These are phyloP conservation scores for Coracopsis vasa DNA, from an alignment of 2,113 vertebrate species.

Conservation along the genomic window DNA sequence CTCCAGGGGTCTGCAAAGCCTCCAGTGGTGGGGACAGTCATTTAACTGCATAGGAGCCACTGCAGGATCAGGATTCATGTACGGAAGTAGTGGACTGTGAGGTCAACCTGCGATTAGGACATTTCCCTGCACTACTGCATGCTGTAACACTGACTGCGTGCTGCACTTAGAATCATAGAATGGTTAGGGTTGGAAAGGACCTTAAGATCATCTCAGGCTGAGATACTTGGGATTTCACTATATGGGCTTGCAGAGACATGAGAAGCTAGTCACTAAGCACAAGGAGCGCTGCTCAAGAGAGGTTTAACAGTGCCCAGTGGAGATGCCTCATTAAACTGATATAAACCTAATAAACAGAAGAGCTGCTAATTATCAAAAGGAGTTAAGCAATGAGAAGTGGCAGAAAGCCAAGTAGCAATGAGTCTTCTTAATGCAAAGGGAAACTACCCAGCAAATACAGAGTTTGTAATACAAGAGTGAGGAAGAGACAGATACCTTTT, in stretches of 20 bases:
- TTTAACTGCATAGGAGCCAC: not conserved
- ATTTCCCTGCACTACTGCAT: not conserved
- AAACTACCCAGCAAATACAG: not conserved
- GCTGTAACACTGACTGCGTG: not conserved
- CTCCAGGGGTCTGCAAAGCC: not conserved
- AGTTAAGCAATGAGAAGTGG: conserved; percentile 10
- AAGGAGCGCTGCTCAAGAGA: not conserved
- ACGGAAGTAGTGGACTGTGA: not conserved
- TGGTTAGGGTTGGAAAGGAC: not conserved
- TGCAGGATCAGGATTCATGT: fast-evolving
- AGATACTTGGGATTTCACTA: not conserved
- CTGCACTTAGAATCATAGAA: not conserved
- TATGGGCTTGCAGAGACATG: not conserved
- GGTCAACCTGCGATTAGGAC: not conserved
- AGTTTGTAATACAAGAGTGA: not conserved
- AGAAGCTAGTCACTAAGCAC: not conserved
- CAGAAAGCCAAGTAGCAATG: not conserved
- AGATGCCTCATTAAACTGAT: not conserved
- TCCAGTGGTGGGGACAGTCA: fast-evolving
- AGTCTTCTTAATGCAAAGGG: not conserved
- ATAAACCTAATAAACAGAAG: not conserved
- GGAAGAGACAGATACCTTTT: not conserved
- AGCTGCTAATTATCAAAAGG: not conserved
- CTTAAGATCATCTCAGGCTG: not conserved
- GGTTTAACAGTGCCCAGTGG: not conserved